Conservation (phyloP, 2,113 vertebrate species). For the Okapia johnstoni region DNA sequence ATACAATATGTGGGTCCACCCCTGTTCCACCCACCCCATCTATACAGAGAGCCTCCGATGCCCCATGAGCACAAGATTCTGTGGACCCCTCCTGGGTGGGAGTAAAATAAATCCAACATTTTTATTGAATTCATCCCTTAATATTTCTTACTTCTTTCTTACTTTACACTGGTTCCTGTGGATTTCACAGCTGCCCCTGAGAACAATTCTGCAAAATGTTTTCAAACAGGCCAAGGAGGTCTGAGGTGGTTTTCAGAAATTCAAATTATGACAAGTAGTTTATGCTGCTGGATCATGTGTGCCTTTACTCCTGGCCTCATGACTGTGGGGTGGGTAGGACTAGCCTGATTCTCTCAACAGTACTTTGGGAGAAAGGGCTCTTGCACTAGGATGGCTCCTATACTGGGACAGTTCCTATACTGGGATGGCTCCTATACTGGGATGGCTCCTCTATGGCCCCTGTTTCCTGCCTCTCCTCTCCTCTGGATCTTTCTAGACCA, state of each 20-base stretch:
- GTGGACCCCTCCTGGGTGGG: too few species aligned
- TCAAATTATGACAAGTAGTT: slow-evolving; percentile 1
- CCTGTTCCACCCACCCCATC: too few species aligned
- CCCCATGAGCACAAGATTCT: neutral
- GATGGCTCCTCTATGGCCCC: neutral
- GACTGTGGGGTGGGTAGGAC: neutral
- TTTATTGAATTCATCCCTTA: neutral
- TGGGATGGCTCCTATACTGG: neutral
- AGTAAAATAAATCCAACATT: neutral
- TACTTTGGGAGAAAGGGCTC: neutral
- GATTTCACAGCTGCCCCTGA: neutral
- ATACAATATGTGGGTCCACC: neutral
- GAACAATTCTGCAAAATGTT: neutral
- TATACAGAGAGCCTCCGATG: accelerated
- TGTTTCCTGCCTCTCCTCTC: accelerated
- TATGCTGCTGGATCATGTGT: neutral
- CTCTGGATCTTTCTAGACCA: neutral
- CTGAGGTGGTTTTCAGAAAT: slow-evolving; percentile 32
- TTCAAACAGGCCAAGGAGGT: neutral
- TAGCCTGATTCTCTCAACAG: neutral
- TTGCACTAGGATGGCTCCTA: neutral
- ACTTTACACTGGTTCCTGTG: neutral
- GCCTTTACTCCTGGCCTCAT: neutral
- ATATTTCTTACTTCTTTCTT: neutral
- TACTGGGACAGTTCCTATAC: neutral